Evolutionary conservation across 2,113 vertebrate species (phyloP).

Genomic region (Leiothrix lutea): DNA sequence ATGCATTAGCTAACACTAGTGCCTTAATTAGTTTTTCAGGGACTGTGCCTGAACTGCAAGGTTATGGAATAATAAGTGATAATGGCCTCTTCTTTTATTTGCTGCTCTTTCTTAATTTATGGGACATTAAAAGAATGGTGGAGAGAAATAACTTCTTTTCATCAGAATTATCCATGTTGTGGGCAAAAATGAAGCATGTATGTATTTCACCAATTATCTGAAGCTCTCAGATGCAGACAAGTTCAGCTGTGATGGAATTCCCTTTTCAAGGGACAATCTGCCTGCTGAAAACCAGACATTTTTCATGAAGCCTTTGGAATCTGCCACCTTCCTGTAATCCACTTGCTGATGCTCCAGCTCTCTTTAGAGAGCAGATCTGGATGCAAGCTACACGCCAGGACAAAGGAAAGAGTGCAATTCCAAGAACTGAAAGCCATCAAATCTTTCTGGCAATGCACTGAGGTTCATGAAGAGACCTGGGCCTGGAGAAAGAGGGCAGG

Average conservation of each 20-base stretch:
- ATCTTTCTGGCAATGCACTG: not conserved
- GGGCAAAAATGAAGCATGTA: not conserved
- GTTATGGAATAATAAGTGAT: conserved; percentile 27
- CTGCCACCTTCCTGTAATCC: not conserved
- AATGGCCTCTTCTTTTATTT: not conserved
- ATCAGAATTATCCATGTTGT: not conserved
- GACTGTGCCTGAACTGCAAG: conserved; percentile 4
- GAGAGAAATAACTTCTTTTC: not conserved
- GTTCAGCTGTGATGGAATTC: not conserved
- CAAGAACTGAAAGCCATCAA: not conserved
- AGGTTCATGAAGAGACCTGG: not conserved
- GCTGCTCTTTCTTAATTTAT: not conserved
- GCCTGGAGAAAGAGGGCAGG: not conserved
- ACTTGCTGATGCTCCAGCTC: not conserved
- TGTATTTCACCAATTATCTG: not conserved
- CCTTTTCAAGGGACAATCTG: not conserved
- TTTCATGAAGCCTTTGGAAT: not conserved
- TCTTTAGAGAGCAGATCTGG: not conserved
- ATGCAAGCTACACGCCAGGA: not conserved
- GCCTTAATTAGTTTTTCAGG: conserved; percentile 48
- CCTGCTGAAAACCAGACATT: not conserved
- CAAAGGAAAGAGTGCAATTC: not conserved
- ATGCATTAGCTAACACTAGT: conserved; percentile 24
- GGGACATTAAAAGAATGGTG: not conserved
- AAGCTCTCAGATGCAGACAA: not conserved